These are phyloP conservation scores for Choloepus didactylus DNA, from an alignment of 2,797 vertebrate genomes.

Conservation along the genomic window DNA sequence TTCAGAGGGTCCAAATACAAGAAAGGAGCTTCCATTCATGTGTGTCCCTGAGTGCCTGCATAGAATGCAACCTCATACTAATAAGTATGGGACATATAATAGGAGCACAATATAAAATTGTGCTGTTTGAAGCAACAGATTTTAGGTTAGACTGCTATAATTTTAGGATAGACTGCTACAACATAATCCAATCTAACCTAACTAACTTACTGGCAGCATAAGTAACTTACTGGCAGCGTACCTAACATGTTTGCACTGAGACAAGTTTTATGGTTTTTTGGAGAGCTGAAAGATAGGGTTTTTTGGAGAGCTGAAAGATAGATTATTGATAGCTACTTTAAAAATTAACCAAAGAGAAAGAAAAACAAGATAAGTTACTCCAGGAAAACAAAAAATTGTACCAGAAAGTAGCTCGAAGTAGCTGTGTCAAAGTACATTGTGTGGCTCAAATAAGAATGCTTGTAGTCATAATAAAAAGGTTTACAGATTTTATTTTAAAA, in stretches of 20 bases:
- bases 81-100: not conserved
- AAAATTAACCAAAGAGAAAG: not conserved
- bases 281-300: not conserved
- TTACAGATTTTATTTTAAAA: not conserved
- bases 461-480: not conserved
- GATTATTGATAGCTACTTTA: not conserved
- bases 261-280: not conserved
- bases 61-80: no score
- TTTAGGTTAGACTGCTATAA: not conserved
- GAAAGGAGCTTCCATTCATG: not conserved
- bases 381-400: no score
- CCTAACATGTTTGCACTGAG: not conserved
- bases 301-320: not conserved
- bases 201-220: not conserved
- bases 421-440: no score
- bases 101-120: not conserved
- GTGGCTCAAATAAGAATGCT: not conserved
- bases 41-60: not conserved
- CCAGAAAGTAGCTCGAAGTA: not conserved
- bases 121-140: not conserved
- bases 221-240: not conserved
- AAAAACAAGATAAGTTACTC: not conserved
- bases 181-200: not conserved
- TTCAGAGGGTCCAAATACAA: no score
- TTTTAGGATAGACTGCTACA: not conserved